A percentile compares a stretch with the other conserved stretches of the same genome.
Evolutionary conservation across 2,113 vertebrate species (phyloP).

Genomic region (Oriolus oriolus): DNA sequence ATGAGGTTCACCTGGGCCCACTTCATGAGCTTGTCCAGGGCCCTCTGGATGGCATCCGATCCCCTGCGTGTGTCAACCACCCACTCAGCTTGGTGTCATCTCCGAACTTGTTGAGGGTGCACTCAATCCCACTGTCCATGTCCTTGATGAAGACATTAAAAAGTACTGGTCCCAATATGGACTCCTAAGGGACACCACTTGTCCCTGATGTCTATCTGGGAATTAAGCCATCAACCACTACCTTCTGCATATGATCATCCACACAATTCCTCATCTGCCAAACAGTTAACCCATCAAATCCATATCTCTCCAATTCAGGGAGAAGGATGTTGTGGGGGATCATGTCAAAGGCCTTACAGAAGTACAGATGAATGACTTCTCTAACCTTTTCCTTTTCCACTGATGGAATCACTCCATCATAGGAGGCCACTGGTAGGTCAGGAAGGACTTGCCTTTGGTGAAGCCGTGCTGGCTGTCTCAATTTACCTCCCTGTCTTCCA

Average conservation of each 20-base stretch:
- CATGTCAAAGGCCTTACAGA: background rate
- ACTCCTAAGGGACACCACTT: background rate
- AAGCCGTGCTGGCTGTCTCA: background rate
- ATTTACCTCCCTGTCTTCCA: background rate
- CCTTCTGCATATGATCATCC: background rate
- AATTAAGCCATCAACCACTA: background rate
- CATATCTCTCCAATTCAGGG: background rate
- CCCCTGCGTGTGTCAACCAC: background rate
- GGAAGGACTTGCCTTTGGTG: background rate
- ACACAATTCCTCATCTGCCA: background rate
- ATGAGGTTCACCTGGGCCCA: background rate
- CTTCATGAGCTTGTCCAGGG: background rate
- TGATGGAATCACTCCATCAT: background rate
- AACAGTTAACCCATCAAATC: background rate
- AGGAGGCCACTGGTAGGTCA: background rate
- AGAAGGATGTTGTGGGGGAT: background rate
- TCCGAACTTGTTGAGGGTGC: background rate
- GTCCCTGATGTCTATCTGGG: background rate
- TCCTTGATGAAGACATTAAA: background rate
- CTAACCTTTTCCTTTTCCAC: background rate
- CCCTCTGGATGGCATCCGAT: background rate
- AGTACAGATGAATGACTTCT: background rate
- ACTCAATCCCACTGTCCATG: fast-evolving
- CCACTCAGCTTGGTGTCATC: background rate
- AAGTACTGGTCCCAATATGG: fast-evolving